A percentile compares a stretch with the other conserved stretches of the same genome.
These are phyloP conservation scores for Rhinichthys klamathensis DNA, from an alignment of 2,113 vertebrate genomes.

Conservation along the genomic window DNA sequence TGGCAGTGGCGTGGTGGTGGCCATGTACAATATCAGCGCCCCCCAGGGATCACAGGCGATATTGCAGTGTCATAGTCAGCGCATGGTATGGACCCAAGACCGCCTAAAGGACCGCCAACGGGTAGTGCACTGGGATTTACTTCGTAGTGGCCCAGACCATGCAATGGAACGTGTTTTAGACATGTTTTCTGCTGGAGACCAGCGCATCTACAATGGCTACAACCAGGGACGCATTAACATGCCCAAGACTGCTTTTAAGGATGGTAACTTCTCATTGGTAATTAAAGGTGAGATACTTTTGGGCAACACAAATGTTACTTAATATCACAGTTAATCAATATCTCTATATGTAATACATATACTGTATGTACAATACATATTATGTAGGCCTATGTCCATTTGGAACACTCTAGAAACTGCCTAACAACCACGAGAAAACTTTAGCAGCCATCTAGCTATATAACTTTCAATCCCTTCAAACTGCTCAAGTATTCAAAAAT, in stretches of 20 bases:
- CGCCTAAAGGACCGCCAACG: constrained; percentile 87
- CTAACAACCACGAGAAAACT: too few relatives aligned
- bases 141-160: constrained; percentile 66
- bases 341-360: too few relatives aligned
- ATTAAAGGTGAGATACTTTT: constrained; percentile 70
- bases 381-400: too few relatives aligned
- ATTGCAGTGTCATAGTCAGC: constrained; percentile 87
- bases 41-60: constrained; percentile 74
- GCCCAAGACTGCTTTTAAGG: constrained; percentile 79
- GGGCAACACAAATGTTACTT: neutral
- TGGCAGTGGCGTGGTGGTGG: constrained; percentile 81
- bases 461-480: neutral
- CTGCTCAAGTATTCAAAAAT: neutral
- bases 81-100: constrained; percentile 96
- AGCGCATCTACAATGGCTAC: constrained; percentile 86
- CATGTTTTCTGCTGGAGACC: constrained; percentile 90
- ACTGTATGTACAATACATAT: too few relatives aligned
- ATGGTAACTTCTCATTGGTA: constrained; percentile 93
- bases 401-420: too few relatives aligned
- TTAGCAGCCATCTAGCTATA: too few relatives aligned
- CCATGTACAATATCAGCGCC: constrained; percentile 80
- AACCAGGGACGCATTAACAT: constrained; percentile 84
- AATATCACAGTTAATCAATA: too few relatives aligned
- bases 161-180: constrained; percentile 82
- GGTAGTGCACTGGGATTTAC: constrained; percentile 93